phyloP scores from a whole-genome alignment of 1,140 invertebrate species.

The Zaprionus kolodkinae region DNA sequence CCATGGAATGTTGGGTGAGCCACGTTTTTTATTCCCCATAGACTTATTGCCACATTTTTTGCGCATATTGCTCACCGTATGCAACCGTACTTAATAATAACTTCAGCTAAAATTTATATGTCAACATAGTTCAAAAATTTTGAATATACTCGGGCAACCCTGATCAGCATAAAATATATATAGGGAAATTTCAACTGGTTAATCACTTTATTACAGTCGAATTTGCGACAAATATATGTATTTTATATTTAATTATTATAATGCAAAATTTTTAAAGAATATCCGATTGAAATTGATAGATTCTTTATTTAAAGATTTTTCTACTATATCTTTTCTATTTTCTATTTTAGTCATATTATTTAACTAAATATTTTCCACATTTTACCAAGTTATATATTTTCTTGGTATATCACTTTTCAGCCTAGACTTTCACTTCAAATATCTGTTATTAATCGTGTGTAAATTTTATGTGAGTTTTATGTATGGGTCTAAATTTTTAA shows the following conservation, averaged over 20 bases:
- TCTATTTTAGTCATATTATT: too few relatives aligned
- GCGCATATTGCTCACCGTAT: conserved; percentile 42
- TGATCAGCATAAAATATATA: conserved; percentile 2
- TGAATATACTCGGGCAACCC: conserved; percentile 14
- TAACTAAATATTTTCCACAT: too few relatives aligned
- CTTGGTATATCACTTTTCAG: not conserved
- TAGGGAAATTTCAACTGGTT: not conserved
- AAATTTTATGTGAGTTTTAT: conserved; percentile 35
- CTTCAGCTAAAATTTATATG: conserved; percentile 63
- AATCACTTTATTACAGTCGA: too few relatives aligned
- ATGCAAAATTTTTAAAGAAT: too few relatives aligned
- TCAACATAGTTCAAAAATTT: conserved; percentile 52
- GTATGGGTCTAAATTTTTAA: conserved; percentile 25
- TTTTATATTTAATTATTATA: too few relatives aligned
- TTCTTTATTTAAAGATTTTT: too few relatives aligned
- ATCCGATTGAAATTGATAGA: too few relatives aligned
- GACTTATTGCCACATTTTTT: conserved; percentile 17
- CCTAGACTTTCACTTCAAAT: conserved; percentile 37
- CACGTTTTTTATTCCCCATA: not conserved
- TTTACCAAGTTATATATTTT: not conserved
- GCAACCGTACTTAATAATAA: conserved; percentile 60
- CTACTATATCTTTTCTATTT: too few relatives aligned
- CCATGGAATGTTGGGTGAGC: not conserved
- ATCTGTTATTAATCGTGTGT: conserved; percentile 3
- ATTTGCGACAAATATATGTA: too few relatives aligned